Evolutionary conservation across 2,888 invertebrate species (phyloP).

Genomic region (Mellilla xanthometata): DNA sequence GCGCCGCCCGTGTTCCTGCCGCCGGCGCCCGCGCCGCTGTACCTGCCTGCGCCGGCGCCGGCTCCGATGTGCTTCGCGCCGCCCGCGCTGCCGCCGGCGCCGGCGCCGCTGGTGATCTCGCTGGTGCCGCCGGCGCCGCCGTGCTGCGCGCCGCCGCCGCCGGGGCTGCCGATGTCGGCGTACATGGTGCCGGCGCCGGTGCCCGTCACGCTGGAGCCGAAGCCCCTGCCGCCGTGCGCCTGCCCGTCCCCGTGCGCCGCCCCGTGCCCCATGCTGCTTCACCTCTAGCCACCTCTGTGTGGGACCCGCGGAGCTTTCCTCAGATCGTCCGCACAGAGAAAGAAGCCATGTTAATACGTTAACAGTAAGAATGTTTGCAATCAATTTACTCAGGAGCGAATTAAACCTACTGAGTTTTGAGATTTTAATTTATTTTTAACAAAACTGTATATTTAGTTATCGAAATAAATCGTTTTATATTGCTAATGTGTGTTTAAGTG

Average conservation of each 20-base stretch:
- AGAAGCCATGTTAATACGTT: no score
- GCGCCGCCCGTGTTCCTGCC: slow-evolving; percentile 13
- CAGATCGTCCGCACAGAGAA: no score
- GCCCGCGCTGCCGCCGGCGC: slow-evolving; percentile 24
- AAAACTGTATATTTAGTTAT: slow-evolving; percentile 2
- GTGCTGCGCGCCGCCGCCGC: slow-evolving; percentile 42
- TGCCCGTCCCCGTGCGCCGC: slow-evolving; percentile 25
- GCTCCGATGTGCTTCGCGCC: slow-evolving; percentile 1
- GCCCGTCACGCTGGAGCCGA: slow-evolving; percentile 64
- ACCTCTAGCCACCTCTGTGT: no score
- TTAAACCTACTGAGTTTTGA: neutral
- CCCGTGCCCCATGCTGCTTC: no score
- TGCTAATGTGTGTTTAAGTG: neutral
- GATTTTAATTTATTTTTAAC: slow-evolving; percentile 15
- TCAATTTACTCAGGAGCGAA: no score
- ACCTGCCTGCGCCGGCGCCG: slow-evolving; percentile 1
- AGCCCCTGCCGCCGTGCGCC: slow-evolving; percentile 44
- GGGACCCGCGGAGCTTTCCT: no score
- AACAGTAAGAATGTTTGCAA: no score
- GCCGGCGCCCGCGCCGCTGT: slow-evolving; percentile 16
- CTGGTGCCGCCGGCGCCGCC: slow-evolving; percentile 56
- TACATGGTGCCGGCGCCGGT: slow-evolving; percentile 64
- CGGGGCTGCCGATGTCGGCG: slow-evolving; percentile 64
- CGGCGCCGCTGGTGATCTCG: slow-evolving; percentile 43
- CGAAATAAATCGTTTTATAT: slow-evolving; percentile 4